Evolutionary conservation across 2,888 invertebrate species (phyloP).

Genomic region (Pilophorus perplexus): DNA sequence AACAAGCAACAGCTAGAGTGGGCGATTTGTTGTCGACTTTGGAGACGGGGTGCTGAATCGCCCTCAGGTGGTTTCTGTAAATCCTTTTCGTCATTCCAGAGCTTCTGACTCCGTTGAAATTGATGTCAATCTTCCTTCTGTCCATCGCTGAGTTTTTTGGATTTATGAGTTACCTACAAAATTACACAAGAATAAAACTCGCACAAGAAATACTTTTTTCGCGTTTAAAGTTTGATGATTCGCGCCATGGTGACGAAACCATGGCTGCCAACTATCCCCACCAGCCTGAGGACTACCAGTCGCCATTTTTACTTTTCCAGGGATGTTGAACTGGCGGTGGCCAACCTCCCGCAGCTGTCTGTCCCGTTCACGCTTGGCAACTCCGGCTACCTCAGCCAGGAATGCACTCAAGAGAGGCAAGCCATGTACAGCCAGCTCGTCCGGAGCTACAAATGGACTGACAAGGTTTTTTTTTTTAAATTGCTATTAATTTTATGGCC

Average conservation of each 20-base stretch:
- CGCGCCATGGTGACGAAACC: too few relatives aligned
- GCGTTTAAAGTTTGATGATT: too few relatives aligned
- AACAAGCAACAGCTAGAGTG: constrained; percentile 16
- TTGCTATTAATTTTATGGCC: too few relatives aligned
- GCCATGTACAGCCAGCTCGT: constrained; percentile 82
- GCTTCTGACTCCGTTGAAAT: constrained; percentile 30
- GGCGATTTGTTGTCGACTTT: constrained; percentile 35
- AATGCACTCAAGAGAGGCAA: constrained; percentile 86
- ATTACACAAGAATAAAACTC: too few relatives aligned
- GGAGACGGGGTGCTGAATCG: not conserved
- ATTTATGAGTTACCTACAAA: too few relatives aligned
- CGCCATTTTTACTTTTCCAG: too few relatives aligned
- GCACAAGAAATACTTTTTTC: too few relatives aligned
- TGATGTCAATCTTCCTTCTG: constrained; percentile 33
- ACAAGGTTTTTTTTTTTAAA: constrained; percentile 62
- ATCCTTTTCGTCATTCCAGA: constrained; percentile 3
- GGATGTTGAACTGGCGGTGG: constrained; percentile 77
- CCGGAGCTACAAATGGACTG: constrained; percentile 90
- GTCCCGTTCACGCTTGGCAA: constrained; percentile 81
- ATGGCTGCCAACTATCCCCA: too few relatives aligned
- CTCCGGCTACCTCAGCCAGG: constrained; percentile 81
- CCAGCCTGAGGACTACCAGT: too few relatives aligned
- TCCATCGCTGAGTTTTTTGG: too few relatives aligned
- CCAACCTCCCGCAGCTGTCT: constrained; percentile 75
- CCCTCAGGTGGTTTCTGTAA: constrained; percentile 9